Percentiles rank a stretch among this genome's conserved stretches.
Conservation (phyloP, 2,888 invertebrate species). For the Altica lythri region DNA sequence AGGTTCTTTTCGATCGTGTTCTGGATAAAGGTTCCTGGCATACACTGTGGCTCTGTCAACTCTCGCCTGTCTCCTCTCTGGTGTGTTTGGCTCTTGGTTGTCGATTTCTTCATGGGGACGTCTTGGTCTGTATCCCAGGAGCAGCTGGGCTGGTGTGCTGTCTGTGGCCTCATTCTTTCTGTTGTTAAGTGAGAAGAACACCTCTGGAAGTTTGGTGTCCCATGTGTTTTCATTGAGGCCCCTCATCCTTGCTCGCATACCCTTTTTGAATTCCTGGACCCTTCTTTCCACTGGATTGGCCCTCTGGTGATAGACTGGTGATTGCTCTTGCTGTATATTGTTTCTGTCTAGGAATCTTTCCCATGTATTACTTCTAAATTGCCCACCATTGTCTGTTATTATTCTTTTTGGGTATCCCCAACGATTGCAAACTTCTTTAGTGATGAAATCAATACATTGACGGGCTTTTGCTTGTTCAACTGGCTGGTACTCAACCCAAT, state of each 20-base stretch:
- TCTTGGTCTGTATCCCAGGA: neutral
- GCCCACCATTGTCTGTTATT: conserved; percentile 22
- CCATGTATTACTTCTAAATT: conserved; percentile 2
- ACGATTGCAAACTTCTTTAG: neutral
- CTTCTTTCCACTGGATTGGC: conserved; percentile 39
- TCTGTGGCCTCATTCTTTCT: neutral
- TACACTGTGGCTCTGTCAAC: neutral
- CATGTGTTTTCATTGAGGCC: neutral
- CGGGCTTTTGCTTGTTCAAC: neutral
- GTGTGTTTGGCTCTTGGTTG: too few species aligned
- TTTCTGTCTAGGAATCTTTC: neutral
- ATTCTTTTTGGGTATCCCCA: conserved; percentile 19
- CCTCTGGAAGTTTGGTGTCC: neutral
- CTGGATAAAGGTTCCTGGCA: neutral
- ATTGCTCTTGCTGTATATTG: neutral
- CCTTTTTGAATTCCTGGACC: conserved; percentile 40
- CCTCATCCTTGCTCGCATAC: neutral
- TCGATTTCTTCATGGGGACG: neutral
- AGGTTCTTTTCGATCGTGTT: neutral
- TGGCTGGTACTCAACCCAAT: conserved; percentile 15
- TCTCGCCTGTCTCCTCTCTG: too few species aligned
- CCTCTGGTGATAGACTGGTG: conserved; percentile 37
- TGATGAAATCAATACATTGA: neutral
- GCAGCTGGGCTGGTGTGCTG: neutral
- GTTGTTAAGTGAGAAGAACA: neutral